Base-by-base conservation (phyloP, 2,113 vertebrate genomes). In the Paedocypris sp. region DNA sequence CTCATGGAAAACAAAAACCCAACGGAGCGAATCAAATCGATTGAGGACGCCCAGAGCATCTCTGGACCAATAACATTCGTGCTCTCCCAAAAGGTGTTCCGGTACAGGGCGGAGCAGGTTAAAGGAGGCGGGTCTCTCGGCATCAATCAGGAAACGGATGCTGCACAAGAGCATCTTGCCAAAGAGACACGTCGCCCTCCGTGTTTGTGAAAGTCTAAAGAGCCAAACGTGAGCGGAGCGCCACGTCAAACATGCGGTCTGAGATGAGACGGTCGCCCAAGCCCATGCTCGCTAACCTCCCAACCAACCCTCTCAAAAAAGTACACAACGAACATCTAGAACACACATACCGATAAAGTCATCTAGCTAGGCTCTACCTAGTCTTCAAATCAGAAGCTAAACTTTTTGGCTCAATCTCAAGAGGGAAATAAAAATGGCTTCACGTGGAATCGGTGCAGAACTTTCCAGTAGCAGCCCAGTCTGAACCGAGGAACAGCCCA, bases 1-100 rank as follows among this genome's bases (percentile, higher is more conserved):
- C 91, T 90, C 90, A 92, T 94, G 90, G 91, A 93, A 94, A 92
- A 45, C 38, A 47, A 51, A 61, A n/a, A n/a, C n/a, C n/a, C 18
- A 4, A 18, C 29, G 3, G 48, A 49, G 51, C 19, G 68, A 60
- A 50, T 46, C 23, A 43, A 33, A 41, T 60, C 38, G 43, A 22
- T 42, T 26, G 15, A 46, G 48, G 71, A 78, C 80, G 79, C 83
- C 84, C 87, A 82, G 84, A 86, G 78, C 73, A 45, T 6, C 71
- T 82, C 83, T 82, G 84, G 89, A 88, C 83, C 79, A 76, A 81
- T 81, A 77, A 82, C 85, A 86, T 85, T 89, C 86, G 70, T 83
- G 73, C 59, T 68, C 41, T 68, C 43, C 67, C 83, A 16, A 82
- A 85, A 77, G 86, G 78, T 85, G 85, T 56, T 76, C 33, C 75